These are phyloP conservation scores for Conchocele bisecta DNA, from an alignment of 2,888 invertebrate genomes.

Conservation along the genomic window DNA sequence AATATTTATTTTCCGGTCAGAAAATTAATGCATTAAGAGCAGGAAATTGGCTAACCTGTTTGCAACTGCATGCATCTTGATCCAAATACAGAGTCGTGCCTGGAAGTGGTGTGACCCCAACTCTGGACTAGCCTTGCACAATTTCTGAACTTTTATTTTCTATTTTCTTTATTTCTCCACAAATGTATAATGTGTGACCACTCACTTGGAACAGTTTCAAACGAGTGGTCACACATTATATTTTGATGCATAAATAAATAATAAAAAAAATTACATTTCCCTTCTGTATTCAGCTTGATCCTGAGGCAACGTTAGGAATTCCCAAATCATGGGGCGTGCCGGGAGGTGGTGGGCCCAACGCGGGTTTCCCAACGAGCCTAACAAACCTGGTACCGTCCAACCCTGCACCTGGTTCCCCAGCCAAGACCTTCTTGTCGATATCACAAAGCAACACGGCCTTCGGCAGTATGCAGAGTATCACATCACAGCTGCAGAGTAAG, in stretches of 20 bases:
- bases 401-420: slow-evolving; percentile 77
- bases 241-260: too few relatives aligned
- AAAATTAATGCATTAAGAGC: too few relatives aligned
- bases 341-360: slow-evolving; percentile 46
- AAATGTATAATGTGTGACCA: too few relatives aligned
- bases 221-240: slow-evolving; percentile 1
- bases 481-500: slow-evolving; percentile 79
- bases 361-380: slow-evolving; percentile 66
- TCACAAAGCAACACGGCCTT: slow-evolving; percentile 55
- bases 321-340: slow-evolving; percentile 66
- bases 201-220: slow-evolving; percentile 2
- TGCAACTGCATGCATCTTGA: too few relatives aligned
- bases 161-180: too few relatives aligned
- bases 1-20: too few relatives aligned
- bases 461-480: slow-evolving; percentile 71
- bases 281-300: slow-evolving; percentile 61
- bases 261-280: too few relatives aligned
- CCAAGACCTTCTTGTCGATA: slow-evolving; percentile 74
- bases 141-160: too few relatives aligned
- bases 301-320: slow-evolving; percentile 61
- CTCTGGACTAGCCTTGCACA: too few relatives aligned
- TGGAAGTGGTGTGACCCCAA: too few relatives aligned
- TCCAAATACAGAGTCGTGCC: too few relatives aligned
- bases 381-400: slow-evolving; percentile 55
- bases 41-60: too few relatives aligned